Conservation (phyloP, 2,888 invertebrate species). For the Dromius quadrimaculatus region DNA sequence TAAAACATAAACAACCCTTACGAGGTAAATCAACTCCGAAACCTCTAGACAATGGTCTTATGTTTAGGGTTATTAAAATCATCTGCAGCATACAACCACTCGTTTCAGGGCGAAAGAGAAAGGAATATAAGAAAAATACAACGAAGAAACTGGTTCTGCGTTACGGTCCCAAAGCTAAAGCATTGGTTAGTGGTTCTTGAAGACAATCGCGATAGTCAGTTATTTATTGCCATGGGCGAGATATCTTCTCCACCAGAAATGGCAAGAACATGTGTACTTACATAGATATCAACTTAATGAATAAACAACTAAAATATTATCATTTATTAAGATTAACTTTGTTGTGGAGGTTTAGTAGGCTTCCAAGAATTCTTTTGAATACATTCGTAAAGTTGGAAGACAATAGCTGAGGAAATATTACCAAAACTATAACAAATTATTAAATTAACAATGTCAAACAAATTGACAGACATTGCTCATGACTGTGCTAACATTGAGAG, state of each 20-base stretch:
- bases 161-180: too few species aligned
- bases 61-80: conserved; percentile 24
- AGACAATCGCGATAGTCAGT: conserved; percentile 62
- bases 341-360: too few species aligned
- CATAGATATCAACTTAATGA: conserved; percentile 64
- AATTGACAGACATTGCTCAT: too few species aligned
- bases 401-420: too few species aligned
- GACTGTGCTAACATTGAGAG: too few species aligned
- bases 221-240: conserved; percentile 60
- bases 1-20: conserved; percentile 42
- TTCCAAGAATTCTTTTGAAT: too few species aligned
- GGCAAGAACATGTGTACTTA: conserved; percentile 65
- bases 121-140: background rate
- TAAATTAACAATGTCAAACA: too few species aligned
- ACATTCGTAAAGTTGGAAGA: too few species aligned
- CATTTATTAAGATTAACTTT: too few species aligned
- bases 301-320: too few species aligned
- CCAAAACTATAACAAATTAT: too few species aligned
- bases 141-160: conserved; percentile 58
- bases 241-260: conserved; percentile 62
- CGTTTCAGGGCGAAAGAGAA: background rate
- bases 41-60: conserved; percentile 25
- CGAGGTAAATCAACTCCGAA: conserved; percentile 5
- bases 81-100: conserved; percentile 9
- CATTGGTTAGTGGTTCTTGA: too few species aligned